Evolutionary conservation across 2,113 vertebrate genomes (phyloP).

Genomic region (Myanophis thanlyinensis): DNA sequence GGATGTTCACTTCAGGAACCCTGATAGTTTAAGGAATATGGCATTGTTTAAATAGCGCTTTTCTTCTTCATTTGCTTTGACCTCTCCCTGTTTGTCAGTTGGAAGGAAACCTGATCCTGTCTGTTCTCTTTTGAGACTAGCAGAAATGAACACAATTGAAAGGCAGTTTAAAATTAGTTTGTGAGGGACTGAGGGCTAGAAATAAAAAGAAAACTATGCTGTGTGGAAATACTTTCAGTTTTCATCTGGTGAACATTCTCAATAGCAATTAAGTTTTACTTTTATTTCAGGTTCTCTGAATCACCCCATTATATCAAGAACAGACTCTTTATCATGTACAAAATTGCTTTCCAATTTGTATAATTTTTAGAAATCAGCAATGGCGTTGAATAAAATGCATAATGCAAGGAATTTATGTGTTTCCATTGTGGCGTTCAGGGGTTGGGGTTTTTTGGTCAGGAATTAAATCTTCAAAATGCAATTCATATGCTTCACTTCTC

Average conservation of each 20-base stretch:
- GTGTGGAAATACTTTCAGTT: neutral
- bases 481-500: constrained; percentile 55
- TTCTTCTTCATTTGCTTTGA: neutral
- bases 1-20: neutral
- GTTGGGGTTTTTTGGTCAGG: constrained; percentile 58
- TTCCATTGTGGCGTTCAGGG: constrained; percentile 68
- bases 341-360: constrained; percentile 35
- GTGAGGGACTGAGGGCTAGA: neutral
- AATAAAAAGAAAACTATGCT: neutral
- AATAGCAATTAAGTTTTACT: neutral
- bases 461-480: constrained; percentile 72
- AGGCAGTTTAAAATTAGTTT: neutral
- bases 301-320: neutral
- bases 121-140: neutral
- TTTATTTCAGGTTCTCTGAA: neutral
- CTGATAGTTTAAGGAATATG: neutral
- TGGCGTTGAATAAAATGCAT: constrained; percentile 51
- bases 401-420: constrained; percentile 45
- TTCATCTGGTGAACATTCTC: neutral
- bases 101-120: neutral
- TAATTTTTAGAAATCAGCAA: constrained; percentile 56
- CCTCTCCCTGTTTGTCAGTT: neutral
- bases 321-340: neutral
- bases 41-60: neutral
- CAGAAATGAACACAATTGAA: neutral